Percentiles rank a stretch among this genome's conserved stretches.
phyloP scores from a whole-genome alignment of 2,113 vertebrate species.

The Calidris pygmaea region DNA sequence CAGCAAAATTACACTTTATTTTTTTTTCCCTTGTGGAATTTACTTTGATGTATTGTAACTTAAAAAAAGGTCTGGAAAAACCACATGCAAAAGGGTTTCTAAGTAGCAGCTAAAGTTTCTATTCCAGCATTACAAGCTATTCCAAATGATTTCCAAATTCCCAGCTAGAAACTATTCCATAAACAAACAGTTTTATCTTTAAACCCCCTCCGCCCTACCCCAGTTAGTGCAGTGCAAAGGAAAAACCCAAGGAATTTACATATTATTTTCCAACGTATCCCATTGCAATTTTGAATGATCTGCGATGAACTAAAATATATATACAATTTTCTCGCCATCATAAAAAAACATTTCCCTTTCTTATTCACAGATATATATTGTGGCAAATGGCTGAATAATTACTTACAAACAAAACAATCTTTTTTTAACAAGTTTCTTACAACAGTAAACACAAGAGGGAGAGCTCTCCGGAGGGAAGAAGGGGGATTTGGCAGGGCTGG shows the following conservation, averaged over 20 bases:
- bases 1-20: conserved; percentile 79
- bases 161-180: conserved; percentile 8
- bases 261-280: conserved; percentile 48
- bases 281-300: neutral
- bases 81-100: conserved; percentile 81
- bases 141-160: conserved; percentile 30
- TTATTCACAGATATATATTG: conserved; percentile 73
- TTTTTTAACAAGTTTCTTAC: conserved; percentile 17
- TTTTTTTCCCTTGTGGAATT: conserved; percentile 28
- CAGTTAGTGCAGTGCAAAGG: conserved; percentile 61
- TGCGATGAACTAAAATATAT: conserved; percentile 62
- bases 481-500: neutral
- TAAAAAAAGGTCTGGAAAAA: conserved; percentile 74
- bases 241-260: conserved; percentile 47
- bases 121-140: conserved; percentile 49
- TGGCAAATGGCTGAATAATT: conserved; percentile 66
- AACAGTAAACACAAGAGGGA: conserved; percentile 34
- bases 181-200: conserved; percentile 6
- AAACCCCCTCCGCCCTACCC: conserved; percentile 1
- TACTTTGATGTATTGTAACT: conserved; percentile 73
- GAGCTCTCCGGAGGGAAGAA: neutral
- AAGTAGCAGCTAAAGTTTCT: conserved; percentile 71
- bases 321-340: conserved; percentile 41
- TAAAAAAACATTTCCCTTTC: conserved; percentile 62
- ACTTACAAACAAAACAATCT: conserved; percentile 64